Base-by-base conservation (phyloP, 1,140 invertebrate genomes). In the Pantala flavescens region DNA sequence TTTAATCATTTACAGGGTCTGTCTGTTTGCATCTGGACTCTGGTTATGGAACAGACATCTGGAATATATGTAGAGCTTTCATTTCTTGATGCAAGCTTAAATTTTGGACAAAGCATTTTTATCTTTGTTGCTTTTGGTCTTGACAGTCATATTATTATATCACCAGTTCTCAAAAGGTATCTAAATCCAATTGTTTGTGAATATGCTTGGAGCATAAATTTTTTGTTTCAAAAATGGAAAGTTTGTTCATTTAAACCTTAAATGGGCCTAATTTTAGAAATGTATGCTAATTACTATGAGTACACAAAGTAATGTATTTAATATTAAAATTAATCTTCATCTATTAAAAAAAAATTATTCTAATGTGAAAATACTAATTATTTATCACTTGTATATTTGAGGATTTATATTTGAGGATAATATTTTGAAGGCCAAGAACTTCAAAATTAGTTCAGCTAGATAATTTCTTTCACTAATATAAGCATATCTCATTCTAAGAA, bases 1-100 rank as follows among this genome's bases (percentile, higher is more conserved):
- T 36, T 36, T 36, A 36, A 72, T 74, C 75, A 78, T 74, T 83
- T 83, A 19, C 80, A 94, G 92, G 93, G 92, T 28, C 84, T 97
- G 75, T 90, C 93, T 0, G 87, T 97, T 74, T 94, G 91, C 42
- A 86, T 93, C 19, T 96, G 95, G 90, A 92, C 90, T 16, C 81
- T 97, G 75, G 87, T 97, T 75, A 89, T 91, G 84, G 93, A 95
- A 80, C 88, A 93, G 79, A 88, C 93, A 80, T 90, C 90, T 71
- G 96, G 95, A 0, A 91, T 97, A 76, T 97, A 95, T 81, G 87
- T 97, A 0, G 95, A 97, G 83, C 83, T 98, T 23, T 89, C 93
- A 77, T 98, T 97, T 82, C 83, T 98, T 28, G 94, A 98, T 82
- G 90, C 92, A 21, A 91, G 93, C 43, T 85, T 96, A 0, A 94